phyloP scores from a whole-genome alignment of 2,888 invertebrate species.

The Magallana nippona region DNA sequence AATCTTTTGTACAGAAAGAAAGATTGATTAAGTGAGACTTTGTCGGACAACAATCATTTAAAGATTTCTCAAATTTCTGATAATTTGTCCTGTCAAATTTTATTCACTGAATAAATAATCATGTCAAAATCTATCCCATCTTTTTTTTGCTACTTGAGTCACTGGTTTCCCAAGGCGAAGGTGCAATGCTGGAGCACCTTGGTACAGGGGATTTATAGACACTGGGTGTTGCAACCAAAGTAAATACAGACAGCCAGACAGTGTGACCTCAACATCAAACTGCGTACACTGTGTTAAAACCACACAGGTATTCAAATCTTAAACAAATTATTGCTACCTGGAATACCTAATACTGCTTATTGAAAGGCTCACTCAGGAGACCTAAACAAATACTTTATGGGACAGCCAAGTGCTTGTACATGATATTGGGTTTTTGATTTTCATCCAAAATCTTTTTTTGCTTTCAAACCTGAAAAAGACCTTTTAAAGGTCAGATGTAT shows the following conservation, averaged over 20 bases:
- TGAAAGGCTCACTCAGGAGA: constrained; percentile 15
- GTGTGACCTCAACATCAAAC: constrained; percentile 20
- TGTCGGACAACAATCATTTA: neutral
- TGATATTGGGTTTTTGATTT: constrained; percentile 25
- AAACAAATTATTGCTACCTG: constrained; percentile 32
- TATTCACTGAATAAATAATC: constrained; percentile 12
- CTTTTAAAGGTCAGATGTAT: constrained; percentile 11
- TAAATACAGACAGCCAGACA: constrained; percentile 35
- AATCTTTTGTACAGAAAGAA: neutral
- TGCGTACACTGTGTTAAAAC: constrained; percentile 23
- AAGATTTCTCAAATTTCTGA: neutral
- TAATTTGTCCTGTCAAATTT: constrained; percentile 9
- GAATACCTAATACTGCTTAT: constrained; percentile 31
- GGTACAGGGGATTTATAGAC: constrained; percentile 26
- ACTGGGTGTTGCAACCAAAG: constrained; percentile 26
- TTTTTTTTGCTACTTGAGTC: neutral
- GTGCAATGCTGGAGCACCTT: neutral
- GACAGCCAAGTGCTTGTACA: constrained; percentile 27
- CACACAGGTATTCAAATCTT: constrained; percentile 35
- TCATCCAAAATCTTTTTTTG: constrained; percentile 9
- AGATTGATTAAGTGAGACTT: neutral
- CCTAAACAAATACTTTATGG: constrained; percentile 30
- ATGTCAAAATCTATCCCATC: neutral
- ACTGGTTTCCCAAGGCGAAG: constrained; percentile 28
- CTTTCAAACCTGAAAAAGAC: neutral